Percentiles rank a stretch among this genome's conserved stretches.
These are phyloP conservation scores for Pristionchus mayeri DNA, from an alignment of 2,888 invertebrate genomes.

Conservation along the genomic window DNA sequence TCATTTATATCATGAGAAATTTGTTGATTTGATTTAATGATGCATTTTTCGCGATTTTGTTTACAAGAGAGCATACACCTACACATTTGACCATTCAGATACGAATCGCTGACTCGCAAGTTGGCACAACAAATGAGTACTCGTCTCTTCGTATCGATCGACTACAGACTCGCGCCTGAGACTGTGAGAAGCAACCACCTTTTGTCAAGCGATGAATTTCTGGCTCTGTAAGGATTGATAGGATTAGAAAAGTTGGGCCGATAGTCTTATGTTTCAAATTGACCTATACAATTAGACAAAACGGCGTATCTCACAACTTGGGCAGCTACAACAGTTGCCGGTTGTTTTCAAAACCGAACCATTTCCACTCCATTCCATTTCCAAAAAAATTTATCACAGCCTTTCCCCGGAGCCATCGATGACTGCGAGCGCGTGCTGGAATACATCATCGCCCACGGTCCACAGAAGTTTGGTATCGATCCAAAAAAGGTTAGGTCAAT, in stretches of 20 bases:
- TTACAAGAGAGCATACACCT: no score
- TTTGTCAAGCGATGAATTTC: no score
- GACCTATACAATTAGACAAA: no score
- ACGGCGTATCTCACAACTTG: no score
- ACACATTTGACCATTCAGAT: slow-evolving; percentile 49
- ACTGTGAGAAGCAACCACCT: slow-evolving; percentile 64
- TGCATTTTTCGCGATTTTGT: no score
- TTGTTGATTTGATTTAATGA: no score
- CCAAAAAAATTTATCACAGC: not conserved
- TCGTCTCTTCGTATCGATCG: slow-evolving; percentile 60
- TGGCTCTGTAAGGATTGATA: not conserved
- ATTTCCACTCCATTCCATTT: not conserved
- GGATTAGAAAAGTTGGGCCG: no score
- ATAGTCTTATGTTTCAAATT: no score
- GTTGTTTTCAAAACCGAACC: no score
- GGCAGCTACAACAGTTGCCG: no score
- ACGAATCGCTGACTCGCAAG: slow-evolving; percentile 63
- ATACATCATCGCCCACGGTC: slow-evolving; percentile 67
- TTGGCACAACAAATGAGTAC: slow-evolving; percentile 60
- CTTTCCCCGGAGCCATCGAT: slow-evolving; percentile 76
- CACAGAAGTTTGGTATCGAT: slow-evolving; percentile 61
- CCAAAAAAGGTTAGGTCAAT: slow-evolving; percentile 54
- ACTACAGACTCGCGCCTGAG: slow-evolving; percentile 77
- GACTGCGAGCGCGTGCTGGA: slow-evolving; percentile 76
- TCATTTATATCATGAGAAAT: not conserved